phyloP scores from a whole-genome alignment of 2,888 invertebrate genomes.

The Mongoloraphidia duomilia region DNA sequence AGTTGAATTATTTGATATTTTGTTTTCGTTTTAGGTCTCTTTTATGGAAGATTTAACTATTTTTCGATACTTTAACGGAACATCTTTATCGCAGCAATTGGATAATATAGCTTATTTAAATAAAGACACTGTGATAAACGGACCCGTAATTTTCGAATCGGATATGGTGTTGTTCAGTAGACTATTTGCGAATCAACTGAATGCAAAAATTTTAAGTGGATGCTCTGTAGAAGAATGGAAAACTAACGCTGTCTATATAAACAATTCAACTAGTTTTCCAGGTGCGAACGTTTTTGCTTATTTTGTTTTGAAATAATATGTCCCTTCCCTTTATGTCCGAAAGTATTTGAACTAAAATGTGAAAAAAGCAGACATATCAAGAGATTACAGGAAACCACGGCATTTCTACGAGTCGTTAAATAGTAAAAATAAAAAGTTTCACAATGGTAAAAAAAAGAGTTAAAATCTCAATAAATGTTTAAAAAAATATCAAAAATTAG shows the following conservation, averaged over 20 bases:
- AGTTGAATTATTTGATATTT: no score
- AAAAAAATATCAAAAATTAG: no score
- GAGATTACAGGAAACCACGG: no score
- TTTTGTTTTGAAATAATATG: no score
- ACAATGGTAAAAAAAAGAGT: no score
- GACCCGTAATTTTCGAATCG: conserved; percentile 26
- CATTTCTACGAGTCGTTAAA: no score
- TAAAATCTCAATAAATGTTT: no score
- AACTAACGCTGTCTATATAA: conserved; percentile 29
- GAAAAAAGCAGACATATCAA: no score
- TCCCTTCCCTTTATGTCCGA: no score
- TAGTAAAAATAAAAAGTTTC: no score
- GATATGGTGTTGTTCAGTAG: conserved; percentile 19
- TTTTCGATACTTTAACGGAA: conserved; percentile 19
- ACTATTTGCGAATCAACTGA: conserved; percentile 19
- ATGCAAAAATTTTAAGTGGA: conserved; percentile 24
- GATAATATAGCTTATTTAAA: conserved; percentile 28
- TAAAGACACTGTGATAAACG: conserved; percentile 21
- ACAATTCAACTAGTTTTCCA: conserved; percentile 22
- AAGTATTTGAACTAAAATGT: no score
- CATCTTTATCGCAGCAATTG: conserved; percentile 25
- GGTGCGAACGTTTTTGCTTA: conserved; percentile 14
- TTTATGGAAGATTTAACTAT: conserved; percentile 22
- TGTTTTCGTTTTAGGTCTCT: conserved; percentile 18
- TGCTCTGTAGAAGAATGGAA: conserved; percentile 29